phyloP scores from a whole-genome alignment of 2,113 vertebrate species.

The Eira barbara region DNA sequence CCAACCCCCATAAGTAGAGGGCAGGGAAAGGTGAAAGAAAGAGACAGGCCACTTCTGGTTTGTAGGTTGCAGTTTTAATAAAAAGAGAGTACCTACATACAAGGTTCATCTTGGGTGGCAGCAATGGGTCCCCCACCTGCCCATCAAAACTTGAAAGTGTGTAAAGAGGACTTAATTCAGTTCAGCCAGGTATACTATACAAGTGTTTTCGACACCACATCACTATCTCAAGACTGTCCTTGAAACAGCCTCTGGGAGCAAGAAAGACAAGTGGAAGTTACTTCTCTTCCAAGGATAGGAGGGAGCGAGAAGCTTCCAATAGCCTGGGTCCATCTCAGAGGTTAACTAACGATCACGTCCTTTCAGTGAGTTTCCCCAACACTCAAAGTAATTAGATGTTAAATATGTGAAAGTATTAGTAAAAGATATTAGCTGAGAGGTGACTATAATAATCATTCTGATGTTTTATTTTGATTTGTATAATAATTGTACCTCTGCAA shows the following conservation, averaged over 20 bases:
- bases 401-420: constrained; percentile 19
- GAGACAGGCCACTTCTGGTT: background rate
- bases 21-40: background rate
- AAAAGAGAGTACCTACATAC: background rate
- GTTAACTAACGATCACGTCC: background rate
- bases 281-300: background rate
- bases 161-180: background rate
- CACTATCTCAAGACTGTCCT: background rate
- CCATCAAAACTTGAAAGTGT: background rate
- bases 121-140: background rate
- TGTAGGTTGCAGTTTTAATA: background rate
- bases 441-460: constrained; percentile 6
- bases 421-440: background rate
- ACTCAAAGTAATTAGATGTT: background rate
- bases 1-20: background rate
- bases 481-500: background rate
- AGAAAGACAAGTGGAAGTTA: background rate
- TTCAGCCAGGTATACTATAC: background rate
- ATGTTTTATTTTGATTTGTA: constrained; percentile 37
- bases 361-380: background rate
- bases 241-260: background rate
- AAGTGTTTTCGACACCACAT: background rate
- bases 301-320: background rate
- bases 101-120: background rate
- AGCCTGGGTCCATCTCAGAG: background rate